Evolutionary conservation across 1,140 invertebrate species (phyloP).

Genomic region (Trypoxylus dichotomus): DNA sequence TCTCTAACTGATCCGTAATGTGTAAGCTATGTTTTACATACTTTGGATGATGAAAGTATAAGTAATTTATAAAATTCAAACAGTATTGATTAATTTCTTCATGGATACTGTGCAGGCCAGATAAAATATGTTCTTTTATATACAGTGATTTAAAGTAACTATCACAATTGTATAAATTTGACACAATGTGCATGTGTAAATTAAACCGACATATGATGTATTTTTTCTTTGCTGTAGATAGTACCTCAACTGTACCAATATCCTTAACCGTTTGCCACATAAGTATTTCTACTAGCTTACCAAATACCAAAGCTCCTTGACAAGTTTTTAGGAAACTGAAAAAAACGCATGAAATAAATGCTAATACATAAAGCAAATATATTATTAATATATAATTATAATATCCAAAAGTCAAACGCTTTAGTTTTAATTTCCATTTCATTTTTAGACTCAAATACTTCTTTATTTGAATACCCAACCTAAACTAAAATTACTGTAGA

Average conservation of each 20-base stretch:
- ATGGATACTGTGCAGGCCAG: background rate
- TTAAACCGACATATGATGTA: background rate
- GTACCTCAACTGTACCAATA: background rate
- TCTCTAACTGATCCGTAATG: constrained; percentile 14
- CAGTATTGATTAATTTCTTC: constrained; percentile 22
- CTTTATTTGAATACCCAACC: too few relatives aligned
- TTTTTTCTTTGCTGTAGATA: constrained; percentile 25
- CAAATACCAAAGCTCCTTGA: constrained; percentile 21
- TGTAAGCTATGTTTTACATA: constrained; percentile 15
- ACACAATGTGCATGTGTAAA: constrained; percentile 2
- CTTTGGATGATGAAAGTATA: constrained; percentile 5
- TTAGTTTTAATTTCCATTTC: too few relatives aligned
- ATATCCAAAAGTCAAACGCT: too few relatives aligned
- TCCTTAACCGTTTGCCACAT: constrained; percentile 14
- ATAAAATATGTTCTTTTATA: constrained; percentile 7
- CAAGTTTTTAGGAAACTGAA: constrained; percentile 16
- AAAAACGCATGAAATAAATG: background rate
- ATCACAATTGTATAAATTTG: constrained; percentile 19
- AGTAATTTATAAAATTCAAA: constrained; percentile 26
- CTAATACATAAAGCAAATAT: too few relatives aligned
- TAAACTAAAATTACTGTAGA: too few relatives aligned
- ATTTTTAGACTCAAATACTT: too few relatives aligned
- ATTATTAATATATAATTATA: too few relatives aligned
- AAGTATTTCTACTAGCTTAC: constrained; percentile 8
- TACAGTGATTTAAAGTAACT: constrained; percentile 26